Evolutionary conservation across 2,888 invertebrate species (phyloP), one percentile per base, ranked within the genome.

Genomic region (Amaurobius ferox): DNA sequence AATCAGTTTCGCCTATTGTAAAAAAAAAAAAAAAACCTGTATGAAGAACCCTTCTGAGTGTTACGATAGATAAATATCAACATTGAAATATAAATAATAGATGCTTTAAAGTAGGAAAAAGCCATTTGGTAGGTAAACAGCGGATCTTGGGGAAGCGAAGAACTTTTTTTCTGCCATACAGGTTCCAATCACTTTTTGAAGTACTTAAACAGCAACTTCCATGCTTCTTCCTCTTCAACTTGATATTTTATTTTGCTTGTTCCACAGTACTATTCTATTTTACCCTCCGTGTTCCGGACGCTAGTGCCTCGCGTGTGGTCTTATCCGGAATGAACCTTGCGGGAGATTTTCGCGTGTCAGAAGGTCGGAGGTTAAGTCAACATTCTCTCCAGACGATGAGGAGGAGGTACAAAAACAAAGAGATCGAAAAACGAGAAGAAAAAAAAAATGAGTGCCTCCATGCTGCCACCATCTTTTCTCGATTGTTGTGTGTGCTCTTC

Each of bases 291-390:
- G 11, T 23, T 2, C 23, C 55, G 23, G 55, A 55, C 19, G 23
- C 23, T 9, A 9, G 44, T 44, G 2, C 44, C 23, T 55, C 55
- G 55, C 55, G 55, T 55, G 55, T 55, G 55, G 55, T 55, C 55
- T 23, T 23, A 55, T 55, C 55, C 55, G 13, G 6, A 23, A 19
- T 23, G 1, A 23, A 55, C 70, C 32, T 70, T n/a, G 7, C 70
- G 55, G 55, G 48, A 44, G 66, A 73, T 40, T 29, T 67, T 81
- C 74, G 74, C 68, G 13, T 40, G 61, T 29, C 67, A 61, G 32
- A 72, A 23, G 81, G 81, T 81, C 74, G 48, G 16, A 74, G 74
- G 81, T 81, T 81, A 62, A 61, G 81, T 70, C 67, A 81, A 81
- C 81, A 68, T 81, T 80, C 74, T 55, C 32, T 61, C 55, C 62